A percentile compares a stretch with the other conserved stretches of the same genome.
Evolutionary conservation across 1,140 invertebrate species (phyloP).

Genomic region (Goniozus legneri): DNA sequence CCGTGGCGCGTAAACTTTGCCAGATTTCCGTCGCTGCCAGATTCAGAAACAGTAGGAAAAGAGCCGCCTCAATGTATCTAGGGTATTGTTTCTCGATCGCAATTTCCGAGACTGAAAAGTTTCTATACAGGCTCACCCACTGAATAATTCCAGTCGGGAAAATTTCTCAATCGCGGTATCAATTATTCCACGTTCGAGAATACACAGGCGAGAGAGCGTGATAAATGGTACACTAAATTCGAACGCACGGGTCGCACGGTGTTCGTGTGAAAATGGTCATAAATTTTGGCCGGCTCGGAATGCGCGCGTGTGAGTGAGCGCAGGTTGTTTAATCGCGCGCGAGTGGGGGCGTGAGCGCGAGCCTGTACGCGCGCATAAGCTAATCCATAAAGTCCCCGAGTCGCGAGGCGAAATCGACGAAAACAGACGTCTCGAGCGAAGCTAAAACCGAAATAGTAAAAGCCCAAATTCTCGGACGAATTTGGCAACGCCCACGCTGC

Average conservation of each 20-base stretch:
- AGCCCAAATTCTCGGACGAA: conserved; percentile 16
- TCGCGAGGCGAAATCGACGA: conserved; percentile 4
- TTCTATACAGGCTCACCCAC: no score
- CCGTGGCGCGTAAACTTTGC: neutral
- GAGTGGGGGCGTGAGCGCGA: conserved; percentile 14
- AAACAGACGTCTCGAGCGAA: conserved; percentile 12
- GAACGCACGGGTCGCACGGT: no score
- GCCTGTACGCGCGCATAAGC: conserved; percentile 9
- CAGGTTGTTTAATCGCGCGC: neutral
- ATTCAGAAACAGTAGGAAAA: neutral
- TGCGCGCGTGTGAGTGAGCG: conserved; percentile 2
- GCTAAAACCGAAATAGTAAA: conserved; percentile 19
- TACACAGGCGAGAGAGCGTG: no score
- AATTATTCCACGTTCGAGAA: no score
- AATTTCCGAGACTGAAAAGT: no score
- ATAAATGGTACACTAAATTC: no score
- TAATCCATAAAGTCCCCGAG: neutral
- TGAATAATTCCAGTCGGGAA: no score
- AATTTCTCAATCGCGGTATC: neutral
- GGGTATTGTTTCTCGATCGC: neutral
- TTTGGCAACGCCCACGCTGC: neutral
- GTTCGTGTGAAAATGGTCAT: no score
- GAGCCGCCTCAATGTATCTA: neutral
- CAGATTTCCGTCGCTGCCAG: neutral
- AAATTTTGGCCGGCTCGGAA: no score